Conservation (phyloP, 2,113 vertebrate genomes). For the Macrotus californicus region DNA sequence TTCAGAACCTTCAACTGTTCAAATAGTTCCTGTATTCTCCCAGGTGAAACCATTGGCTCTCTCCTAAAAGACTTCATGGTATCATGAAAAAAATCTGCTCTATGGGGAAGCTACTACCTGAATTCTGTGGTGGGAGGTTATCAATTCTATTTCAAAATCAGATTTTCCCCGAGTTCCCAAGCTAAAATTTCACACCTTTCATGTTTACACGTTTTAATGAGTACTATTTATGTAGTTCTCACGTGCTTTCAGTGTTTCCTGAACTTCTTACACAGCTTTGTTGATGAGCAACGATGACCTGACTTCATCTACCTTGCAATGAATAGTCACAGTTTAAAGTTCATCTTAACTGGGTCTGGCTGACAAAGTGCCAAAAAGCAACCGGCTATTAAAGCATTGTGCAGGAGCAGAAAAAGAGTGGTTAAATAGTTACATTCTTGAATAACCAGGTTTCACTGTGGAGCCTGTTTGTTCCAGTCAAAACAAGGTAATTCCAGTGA, state of each 20-base stretch:
- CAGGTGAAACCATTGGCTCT: not conserved
- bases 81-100: not conserved
- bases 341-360: not conserved
- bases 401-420: not conserved
- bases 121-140: not conserved
- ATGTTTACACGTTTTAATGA: not conserved
- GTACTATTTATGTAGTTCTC: not conserved
- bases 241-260: not conserved
- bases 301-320: not conserved
- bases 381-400: not conserved
- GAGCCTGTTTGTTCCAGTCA: not conserved
- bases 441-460: not conserved
- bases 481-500: not conserved
- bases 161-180: not conserved
- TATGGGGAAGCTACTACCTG: not conserved
- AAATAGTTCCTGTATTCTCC: not conserved
- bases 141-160: not conserved
- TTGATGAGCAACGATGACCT: not conserved
- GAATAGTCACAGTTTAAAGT: not conserved
- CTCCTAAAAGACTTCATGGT: not conserved
- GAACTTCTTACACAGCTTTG: not conserved
- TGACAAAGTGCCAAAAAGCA: not conserved
- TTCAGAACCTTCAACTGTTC: not conserved
- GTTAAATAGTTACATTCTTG: not conserved
- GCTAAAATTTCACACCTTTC: not conserved